Evolutionary conservation across 2,797 vertebrate species (phyloP), one percentile per base, ranked within the genome.

Genomic region (Mallotus villosus): DNA sequence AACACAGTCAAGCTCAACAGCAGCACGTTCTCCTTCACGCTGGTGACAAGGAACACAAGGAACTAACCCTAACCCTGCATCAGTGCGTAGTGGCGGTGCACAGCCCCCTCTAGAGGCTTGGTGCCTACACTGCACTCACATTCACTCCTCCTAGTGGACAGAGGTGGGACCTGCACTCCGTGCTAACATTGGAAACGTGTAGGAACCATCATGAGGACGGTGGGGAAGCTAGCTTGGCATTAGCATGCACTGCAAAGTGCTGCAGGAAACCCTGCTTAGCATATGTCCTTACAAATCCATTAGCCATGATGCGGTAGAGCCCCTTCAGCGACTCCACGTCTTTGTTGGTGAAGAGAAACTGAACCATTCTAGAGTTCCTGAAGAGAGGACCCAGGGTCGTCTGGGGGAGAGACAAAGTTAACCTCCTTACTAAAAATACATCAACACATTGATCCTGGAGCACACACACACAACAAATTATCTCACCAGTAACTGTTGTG

Each of bases 311-410:
- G 75, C 95, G 95, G 76, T 97, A 96, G 12, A 98, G 91, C 51
- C 96, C 96, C 83, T 96, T 97, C 63, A 97, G 91, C 0, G 96
- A 96, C 76, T 97, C 96, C 91, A 97, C 81, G 80, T 97, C 96
- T 78, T 96, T 97, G 89, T 96, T 95, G 74, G 95, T 97, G 89
- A 97, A 98, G 71, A 93, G 89, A 78, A 94, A 94, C 89, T 97
- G 96, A 57, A 97, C 96, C 96, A 97, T 98, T 24, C 96, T 91
- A 0, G 96, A 97, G 85, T 97, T 97, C 53, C 96, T 92, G 90
- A 97, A 97, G 57, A 98, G 90, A 22, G 94, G 96, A 5, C 96
- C 96, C 53, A 97, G 87, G 0, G 96, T 97, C 7, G 96, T 97
- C 96, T 97, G 49, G 0, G 7, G n/a, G 69, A 17, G 4, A 34